Evolutionary conservation across 2,113 vertebrate genomes (phyloP), one percentile per base, ranked within the genome.

Genomic region (Percina caprodes): DNA sequence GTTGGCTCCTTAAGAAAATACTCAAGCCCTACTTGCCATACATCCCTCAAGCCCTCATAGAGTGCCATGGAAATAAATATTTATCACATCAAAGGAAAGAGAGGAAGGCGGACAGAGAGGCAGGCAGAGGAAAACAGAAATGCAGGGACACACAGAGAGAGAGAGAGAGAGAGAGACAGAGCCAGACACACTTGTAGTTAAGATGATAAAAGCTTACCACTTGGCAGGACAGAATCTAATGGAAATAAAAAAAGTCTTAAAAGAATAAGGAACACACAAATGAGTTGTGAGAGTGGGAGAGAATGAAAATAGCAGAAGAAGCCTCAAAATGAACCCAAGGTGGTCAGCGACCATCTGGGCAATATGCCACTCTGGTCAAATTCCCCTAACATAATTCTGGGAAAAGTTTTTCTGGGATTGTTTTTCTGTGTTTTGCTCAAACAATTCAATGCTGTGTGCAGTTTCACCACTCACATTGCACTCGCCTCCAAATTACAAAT

Each of bases 61-160:
- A 86, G 73, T 66, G 52, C 60, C 23, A 19, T 67, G 39, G 70
- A 88, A 85, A 92, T 90, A 90, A 87, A 93, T 93, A 92, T 93
- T 91, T 91, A 92, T 92, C 79, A 78, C 83, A 84, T 84, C 74
- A 66, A 39, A 79, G 56, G 56, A 69, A 86, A 33, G 58, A 77
- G 66, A 80, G 24, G 46, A n/a, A 69, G 68, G 45, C 14, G 30
- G 60, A 61, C 21, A 52, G 39, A 79, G 23, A 83, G 76, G 58
- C 62, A 69, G 59, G 51, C 35, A 56, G 26, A 75, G 54, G 33
- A 59, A 78, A 63, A 59, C 21, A 21, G 73, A 21, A 24, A 81
- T 55, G 69, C 35, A 23, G n/a, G 26, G 65, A 59, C n/a, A 6
- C 19, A 65, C 42, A 69, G 55, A 65, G 48, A 68, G 33, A 80